phyloP scores from a whole-genome alignment of 2,888 invertebrate genomes.

The Cheilosia vernalis region DNA sequence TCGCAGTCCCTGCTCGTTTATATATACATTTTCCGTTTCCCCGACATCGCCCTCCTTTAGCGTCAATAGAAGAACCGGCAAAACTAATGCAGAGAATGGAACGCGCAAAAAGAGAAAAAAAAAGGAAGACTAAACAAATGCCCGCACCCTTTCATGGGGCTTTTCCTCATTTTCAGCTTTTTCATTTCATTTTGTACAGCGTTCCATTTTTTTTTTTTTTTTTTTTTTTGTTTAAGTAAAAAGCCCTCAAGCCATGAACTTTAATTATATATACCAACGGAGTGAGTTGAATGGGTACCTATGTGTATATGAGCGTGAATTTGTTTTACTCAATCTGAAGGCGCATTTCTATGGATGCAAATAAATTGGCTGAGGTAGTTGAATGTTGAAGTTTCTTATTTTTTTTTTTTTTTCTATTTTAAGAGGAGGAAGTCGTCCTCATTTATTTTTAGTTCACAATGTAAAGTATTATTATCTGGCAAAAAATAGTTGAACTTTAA shows the following conservation, averaged over 20 bases:
- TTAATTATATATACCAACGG: constrained; percentile 58
- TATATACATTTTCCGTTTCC: constrained; percentile 16
- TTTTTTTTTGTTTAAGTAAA: too few species aligned
- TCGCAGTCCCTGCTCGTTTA: constrained; percentile 42
- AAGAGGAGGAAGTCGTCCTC: constrained; percentile 28
- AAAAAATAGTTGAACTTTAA: constrained; percentile 5
- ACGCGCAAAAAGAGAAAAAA: constrained; percentile 10
- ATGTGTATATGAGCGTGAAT: constrained; percentile 1
- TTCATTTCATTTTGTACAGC: constrained; percentile 33
- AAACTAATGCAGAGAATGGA: constrained; percentile 49
- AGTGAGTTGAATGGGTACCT: constrained; percentile 10
- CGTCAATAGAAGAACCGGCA: constrained; percentile 28
- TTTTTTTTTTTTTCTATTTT: neutral
- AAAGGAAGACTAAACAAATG: constrained; percentile 54
- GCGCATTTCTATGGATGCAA: constrained; percentile 41
- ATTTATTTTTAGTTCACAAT: constrained; percentile 32
- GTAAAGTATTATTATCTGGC: constrained; percentile 1
- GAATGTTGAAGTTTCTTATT: constrained; percentile 1
- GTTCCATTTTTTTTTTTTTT: constrained; percentile 47
- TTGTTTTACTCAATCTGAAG: constrained; percentile 11
- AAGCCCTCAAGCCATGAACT: constrained; percentile 71
- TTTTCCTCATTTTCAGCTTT: constrained; percentile 31
- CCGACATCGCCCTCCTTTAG: constrained; percentile 31
- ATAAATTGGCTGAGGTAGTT: constrained; percentile 30
- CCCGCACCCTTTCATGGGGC: constrained; percentile 52